Evolutionary conservation across 2,888 invertebrate genomes (phyloP).

Genomic region (Agonopterix arenella): DNA sequence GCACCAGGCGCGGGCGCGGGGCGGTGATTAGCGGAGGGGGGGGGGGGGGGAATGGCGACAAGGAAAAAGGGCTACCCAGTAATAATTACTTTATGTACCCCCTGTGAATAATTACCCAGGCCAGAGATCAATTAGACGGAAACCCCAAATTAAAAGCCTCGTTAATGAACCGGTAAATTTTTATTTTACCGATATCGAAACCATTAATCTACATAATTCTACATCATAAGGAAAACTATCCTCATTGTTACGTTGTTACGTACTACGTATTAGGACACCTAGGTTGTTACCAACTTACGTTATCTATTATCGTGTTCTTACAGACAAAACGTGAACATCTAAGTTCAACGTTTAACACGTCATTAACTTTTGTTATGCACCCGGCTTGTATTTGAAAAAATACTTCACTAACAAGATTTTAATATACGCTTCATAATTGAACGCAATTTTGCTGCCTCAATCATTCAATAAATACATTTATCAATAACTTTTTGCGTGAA

Average conservation of each 20-base stretch:
- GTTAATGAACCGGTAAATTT: conserved; percentile 66
- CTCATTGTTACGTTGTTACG: background rate
- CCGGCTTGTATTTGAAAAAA: too few species aligned
- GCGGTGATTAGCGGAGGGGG: conserved; percentile 56
- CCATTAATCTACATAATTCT: background rate
- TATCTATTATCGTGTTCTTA: too few species aligned
- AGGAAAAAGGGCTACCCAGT: conserved; percentile 72
- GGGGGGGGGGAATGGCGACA: conserved; percentile 45
- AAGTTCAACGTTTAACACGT: too few species aligned
- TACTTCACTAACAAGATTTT: too few species aligned
- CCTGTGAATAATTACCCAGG: conserved; percentile 72
- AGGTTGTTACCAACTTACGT: too few species aligned
- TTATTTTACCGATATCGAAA: conserved; percentile 26
- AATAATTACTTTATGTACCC: conserved; percentile 74
- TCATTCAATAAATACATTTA: conserved; percentile 37
- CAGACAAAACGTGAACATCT: too few species aligned
- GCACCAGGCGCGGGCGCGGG: conserved; percentile 59
- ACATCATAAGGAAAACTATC: background rate
- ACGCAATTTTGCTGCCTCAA: conserved; percentile 21
- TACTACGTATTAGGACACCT: too few species aligned
- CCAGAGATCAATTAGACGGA: conserved; percentile 68
- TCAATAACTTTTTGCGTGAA: conserved; percentile 32
- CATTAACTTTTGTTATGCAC: too few species aligned
- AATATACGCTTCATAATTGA: background rate
- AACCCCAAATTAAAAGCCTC: conserved; percentile 58